Evolutionary conservation across 2,888 invertebrate genomes (phyloP).

Genomic region (Enchytraeus crypticus): DNA sequence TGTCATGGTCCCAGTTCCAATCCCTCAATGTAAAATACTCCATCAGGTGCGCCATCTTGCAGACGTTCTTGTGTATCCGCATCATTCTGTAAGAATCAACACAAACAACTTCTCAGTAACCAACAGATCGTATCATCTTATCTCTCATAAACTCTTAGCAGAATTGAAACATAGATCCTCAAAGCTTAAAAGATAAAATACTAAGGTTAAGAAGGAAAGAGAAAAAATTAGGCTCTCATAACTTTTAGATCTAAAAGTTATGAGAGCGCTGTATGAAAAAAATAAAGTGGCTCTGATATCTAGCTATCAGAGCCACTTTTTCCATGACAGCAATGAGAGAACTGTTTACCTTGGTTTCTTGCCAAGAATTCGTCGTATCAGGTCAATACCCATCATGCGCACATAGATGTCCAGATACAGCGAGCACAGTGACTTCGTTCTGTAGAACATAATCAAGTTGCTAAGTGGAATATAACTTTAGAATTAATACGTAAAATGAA

Average conservation of each 20-base stretch:
- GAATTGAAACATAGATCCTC: no score
- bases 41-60: slow-evolving; percentile 5
- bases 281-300: no score
- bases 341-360: slow-evolving; percentile 7
- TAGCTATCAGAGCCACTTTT: no score
- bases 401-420: slow-evolving; percentile 3
- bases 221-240: no score
- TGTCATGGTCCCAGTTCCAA: slow-evolving; percentile 7
- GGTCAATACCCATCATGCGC: slow-evolving; percentile 3
- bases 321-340: no score
- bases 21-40: slow-evolving; percentile 10
- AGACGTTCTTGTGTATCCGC: slow-evolving; percentile 6
- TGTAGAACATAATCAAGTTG: no score
- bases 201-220: no score
- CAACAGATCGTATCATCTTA: neutral
- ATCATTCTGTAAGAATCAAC: neutral
- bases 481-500: no score
- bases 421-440: neutral
- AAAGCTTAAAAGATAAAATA: no score
- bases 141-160: neutral
- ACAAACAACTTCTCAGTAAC: neutral
- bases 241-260: no score
- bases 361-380: slow-evolving; percentile 3
- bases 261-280: no score
- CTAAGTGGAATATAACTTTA: no score